phyloP scores from a whole-genome alignment of 2,113 vertebrate genomes.

The Callithrix jacchus region DNA sequence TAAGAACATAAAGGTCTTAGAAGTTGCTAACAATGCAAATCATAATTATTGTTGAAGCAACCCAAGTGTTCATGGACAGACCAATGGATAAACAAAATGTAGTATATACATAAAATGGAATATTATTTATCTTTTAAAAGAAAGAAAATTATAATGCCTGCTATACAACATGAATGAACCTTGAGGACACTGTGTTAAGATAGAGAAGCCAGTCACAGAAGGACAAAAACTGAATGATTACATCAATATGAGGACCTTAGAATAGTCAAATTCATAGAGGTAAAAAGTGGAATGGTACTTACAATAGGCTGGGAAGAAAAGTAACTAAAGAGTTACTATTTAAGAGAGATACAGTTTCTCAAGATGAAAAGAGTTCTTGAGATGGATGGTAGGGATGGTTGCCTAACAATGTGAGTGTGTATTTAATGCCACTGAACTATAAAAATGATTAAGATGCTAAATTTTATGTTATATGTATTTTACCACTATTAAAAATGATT shows the following conservation, averaged over 20 bases:
- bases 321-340: background rate
- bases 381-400: background rate
- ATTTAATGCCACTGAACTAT: background rate
- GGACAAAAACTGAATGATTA: background rate
- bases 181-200: background rate
- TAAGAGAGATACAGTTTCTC: background rate
- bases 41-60: background rate
- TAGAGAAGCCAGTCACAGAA: background rate
- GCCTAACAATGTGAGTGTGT: background rate
- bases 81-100: background rate
- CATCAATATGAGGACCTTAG: background rate
- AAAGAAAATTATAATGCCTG: background rate
- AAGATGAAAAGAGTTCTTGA: background rate
- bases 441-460: background rate
- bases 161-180: background rate
- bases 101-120: background rate
- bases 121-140: background rate
- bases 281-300: background rate
- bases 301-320: background rate
- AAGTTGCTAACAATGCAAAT: background rate
- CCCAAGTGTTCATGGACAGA: background rate
- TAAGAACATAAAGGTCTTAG: background rate
- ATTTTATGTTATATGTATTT: background rate
- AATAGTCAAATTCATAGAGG: background rate
- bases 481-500: background rate